Percentiles rank a stretch among this genome's conserved stretches.
Conservation (phyloP, 2,888 invertebrate species). For the Neoitamus cyanurus region DNA sequence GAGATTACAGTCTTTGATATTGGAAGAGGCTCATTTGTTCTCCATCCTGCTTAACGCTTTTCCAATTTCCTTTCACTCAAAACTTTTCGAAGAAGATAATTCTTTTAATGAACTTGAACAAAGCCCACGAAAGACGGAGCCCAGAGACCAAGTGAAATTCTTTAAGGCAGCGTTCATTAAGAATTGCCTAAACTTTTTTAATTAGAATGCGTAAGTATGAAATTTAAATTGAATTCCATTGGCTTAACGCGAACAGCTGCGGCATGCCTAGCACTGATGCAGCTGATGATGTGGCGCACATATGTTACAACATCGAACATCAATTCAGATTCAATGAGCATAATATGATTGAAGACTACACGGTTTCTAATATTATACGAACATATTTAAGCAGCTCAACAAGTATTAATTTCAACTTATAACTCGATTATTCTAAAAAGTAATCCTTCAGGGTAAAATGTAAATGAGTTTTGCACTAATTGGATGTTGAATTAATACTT, state of each 20-base stretch:
- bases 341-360: too few species aligned
- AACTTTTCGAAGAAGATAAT: slow-evolving; percentile 23
- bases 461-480: too few species aligned
- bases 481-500: too few species aligned
- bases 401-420: too few species aligned
- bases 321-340: background rate
- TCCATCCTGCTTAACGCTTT: background rate
- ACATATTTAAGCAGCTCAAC: too few species aligned
- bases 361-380: too few species aligned
- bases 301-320: too few species aligned
- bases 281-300: background rate
- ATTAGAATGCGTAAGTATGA: slow-evolving; percentile 7
- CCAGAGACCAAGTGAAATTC: background rate
- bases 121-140: background rate
- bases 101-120: slow-evolving; percentile 21
- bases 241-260: background rate
- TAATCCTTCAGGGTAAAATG: too few species aligned
- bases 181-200: background rate
- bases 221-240: slow-evolving; percentile 7
- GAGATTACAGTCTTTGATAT: slow-evolving; percentile 8
- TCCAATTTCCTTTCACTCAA: slow-evolving; percentile 20
- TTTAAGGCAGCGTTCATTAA: slow-evolving; percentile 3
- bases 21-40: background rate
- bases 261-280: background rate
- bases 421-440: too few species aligned